Evolutionary conservation across 2,888 invertebrate species (phyloP).

Genomic region (Serrognathus titanus): DNA sequence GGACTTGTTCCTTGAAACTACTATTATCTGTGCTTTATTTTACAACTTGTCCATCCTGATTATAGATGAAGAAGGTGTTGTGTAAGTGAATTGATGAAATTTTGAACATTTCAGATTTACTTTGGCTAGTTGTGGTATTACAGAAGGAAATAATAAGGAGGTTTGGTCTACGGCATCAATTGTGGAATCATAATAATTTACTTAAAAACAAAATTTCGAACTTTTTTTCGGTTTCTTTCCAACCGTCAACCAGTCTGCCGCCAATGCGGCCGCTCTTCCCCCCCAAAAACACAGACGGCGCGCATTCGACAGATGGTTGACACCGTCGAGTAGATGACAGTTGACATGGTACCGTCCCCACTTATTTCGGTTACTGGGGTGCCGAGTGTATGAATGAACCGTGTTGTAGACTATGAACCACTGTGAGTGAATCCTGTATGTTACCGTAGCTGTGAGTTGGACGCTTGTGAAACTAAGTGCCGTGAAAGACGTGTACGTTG

Average conservation of each 20-base stretch:
- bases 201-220: slow-evolving; percentile 29
- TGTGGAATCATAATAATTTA: slow-evolving; percentile 37
- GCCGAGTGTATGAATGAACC: slow-evolving; percentile 39
- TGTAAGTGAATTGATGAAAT: not conserved
- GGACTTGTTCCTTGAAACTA: too few species aligned
- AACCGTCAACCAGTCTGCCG: too few species aligned
- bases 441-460: slow-evolving; percentile 30
- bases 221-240: slow-evolving; percentile 23
- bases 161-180: slow-evolving; percentile 45
- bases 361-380: slow-evolving; percentile 39
- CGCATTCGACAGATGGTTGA: slow-evolving; percentile 3
- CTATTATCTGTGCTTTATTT: too few species aligned
- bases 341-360: slow-evolving; percentile 41
- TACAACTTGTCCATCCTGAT: too few species aligned
- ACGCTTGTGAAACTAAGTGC: slow-evolving; percentile 39
- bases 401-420: slow-evolving; percentile 26
- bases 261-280: too few species aligned
- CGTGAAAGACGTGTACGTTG: slow-evolving; percentile 30
- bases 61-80: too few species aligned
- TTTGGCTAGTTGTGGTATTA: slow-evolving; percentile 38
- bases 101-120: slow-evolving; percentile 38
- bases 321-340: slow-evolving; percentile 19
- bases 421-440: slow-evolving; percentile 34
- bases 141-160: slow-evolving; percentile 39
- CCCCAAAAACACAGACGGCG: too few species aligned